Conservation (phyloP, 2,888 invertebrate genomes). For the Cyaniris semiargus region DNA sequence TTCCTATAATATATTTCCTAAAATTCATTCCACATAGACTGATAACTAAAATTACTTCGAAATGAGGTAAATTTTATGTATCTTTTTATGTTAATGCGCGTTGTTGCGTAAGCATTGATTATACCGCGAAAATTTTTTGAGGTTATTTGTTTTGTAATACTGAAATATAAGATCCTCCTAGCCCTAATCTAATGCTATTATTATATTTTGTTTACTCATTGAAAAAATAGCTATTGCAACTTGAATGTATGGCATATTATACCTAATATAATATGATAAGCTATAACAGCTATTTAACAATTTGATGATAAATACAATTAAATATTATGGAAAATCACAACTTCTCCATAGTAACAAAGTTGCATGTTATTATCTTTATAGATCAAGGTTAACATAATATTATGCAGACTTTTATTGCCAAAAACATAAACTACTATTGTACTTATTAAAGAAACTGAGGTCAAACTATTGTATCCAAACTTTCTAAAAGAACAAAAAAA, state of each 20-base stretch:
- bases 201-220: too few species aligned
- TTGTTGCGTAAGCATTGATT: conserved; percentile 52
- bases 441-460: not conserved
- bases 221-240: too few species aligned
- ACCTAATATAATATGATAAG: too few species aligned
- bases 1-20: conserved; percentile 33
- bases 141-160: conserved; percentile 51
- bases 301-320: not conserved
- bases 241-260: too few species aligned
- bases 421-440: not conserved
- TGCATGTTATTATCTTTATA: not conserved
- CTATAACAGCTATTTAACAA: too few species aligned
- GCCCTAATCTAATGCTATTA: too few species aligned
- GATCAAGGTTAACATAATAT: conserved; percentile 12
- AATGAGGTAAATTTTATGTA: conserved; percentile 36
- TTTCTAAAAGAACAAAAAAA: not conserved
- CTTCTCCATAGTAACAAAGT: not conserved
- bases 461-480: not conserved
- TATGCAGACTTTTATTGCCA: not conserved
- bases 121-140: conserved; percentile 47
- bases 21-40: conserved; percentile 13
- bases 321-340: not conserved
- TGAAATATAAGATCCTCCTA: too few species aligned
- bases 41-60: not conserved
- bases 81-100: conserved; percentile 39